Conservation (phyloP, 2,113 vertebrate species). For the Bubo scandiacus region DNA sequence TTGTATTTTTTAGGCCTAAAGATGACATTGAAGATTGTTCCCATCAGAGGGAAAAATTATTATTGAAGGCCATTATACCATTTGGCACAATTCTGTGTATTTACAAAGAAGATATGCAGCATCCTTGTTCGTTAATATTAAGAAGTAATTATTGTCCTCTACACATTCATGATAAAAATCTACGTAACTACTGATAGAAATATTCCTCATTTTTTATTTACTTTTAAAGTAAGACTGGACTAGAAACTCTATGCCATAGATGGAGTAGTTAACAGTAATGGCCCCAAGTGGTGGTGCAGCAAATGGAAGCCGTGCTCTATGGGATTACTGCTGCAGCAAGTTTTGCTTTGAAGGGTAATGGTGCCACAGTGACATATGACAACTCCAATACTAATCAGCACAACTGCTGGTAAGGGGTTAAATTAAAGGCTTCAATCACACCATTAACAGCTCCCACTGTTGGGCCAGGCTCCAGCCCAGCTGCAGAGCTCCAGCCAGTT, state of each 20-base stretch:
- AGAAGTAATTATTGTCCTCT: not conserved
- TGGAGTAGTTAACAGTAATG: not conserved
- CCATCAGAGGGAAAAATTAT: not conserved
- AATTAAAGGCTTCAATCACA: not conserved
- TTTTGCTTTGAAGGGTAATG: not conserved
- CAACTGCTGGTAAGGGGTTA: slow-evolving; percentile 2
- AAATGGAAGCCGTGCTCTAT: not conserved
- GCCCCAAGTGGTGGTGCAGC: not conserved
- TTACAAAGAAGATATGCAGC: not conserved
- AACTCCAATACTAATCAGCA: not conserved
- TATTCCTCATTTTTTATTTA: not conserved
- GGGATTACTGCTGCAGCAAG: not conserved
- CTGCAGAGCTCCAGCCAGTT: not conserved
- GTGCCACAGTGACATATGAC: not conserved
- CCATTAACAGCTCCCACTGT: not conserved
- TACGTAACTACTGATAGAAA: not conserved
- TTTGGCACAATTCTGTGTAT: not conserved
- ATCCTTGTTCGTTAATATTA: not conserved
- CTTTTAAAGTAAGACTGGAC: not conserved
- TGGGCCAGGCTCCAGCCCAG: not conserved
- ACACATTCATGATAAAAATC: not conserved
- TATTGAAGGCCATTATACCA: not conserved
- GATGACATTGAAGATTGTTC: not conserved
- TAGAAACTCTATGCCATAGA: not conserved
- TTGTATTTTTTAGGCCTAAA: not conserved